Evolutionary conservation across 2,113 vertebrate species (phyloP), one percentile per base, ranked within the genome.

Genomic region (Neolamprologus tretocephalus): DNA sequence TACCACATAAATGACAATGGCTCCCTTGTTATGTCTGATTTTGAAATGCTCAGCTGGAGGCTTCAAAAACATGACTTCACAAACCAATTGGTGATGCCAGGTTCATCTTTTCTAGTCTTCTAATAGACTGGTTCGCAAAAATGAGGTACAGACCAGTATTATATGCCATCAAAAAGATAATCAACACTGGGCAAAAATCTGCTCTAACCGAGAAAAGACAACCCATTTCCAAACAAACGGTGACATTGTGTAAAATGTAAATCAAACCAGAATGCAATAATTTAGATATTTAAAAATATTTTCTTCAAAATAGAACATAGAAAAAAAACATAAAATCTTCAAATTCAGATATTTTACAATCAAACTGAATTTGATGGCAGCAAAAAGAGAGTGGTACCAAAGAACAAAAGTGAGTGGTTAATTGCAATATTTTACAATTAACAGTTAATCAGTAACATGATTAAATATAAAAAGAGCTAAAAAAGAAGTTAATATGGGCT

Each of bases 351-450:
- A 73, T 42, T 73, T 73, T 73, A 73, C 21, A 26, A 26, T 26
- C 10, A 37, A 66, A 66, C 35, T 1, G 63, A 68, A 68, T 40
- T 68, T 68, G 35, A 68, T 40, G 35, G 63, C 4, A 68, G 11
- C 7, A 68, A 40, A 9, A 68, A 21, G 19, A 14, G 7, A 66
- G 33, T 37, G 33, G 61, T 21, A 3, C 61, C 0, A 58, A 0
- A 58, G 5, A 28, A 58, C 55, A 58, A 58, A 58, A 58, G 55
- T 58, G 26, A 61, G 57, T 31, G 26, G 57, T 61, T 31, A 58
- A 58, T 58, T 31, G 33, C 0, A 68, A 40, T 37, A 37, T 68
- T 21, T 68, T 37, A 19, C 33, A 68, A 37, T 13, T 68, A 68
- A 21, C 61, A 2, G 31, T 68, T 40, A 21, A 68, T 68, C 63